Evolutionary conservation across 2,888 invertebrate species (phyloP).

Genomic region (Metellina segmentata): DNA sequence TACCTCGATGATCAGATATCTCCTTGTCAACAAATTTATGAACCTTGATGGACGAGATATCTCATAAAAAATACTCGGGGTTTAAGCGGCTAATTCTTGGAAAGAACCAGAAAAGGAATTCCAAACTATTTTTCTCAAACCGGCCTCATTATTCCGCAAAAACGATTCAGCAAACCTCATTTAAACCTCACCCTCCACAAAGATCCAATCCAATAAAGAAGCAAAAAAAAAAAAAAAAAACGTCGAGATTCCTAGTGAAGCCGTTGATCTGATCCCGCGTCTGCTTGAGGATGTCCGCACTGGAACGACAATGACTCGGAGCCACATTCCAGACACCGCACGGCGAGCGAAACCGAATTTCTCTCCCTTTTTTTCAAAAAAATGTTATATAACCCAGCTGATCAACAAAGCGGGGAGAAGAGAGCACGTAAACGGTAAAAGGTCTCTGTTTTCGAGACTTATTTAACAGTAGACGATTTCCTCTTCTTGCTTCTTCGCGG

Average conservation of each 20-base stretch:
- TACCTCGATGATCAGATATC: too few species aligned
- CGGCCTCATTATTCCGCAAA: too few species aligned
- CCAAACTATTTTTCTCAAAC: too few species aligned
- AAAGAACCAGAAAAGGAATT: too few species aligned
- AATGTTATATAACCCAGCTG: conserved; percentile 71
- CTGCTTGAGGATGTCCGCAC: conserved; percentile 35
- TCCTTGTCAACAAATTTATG: too few species aligned
- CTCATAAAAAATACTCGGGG: too few species aligned
- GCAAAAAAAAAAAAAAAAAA: conserved; percentile 29
- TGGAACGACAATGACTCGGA: conserved; percentile 47
- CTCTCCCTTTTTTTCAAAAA: conserved; percentile 17
- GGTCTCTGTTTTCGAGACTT: conserved; percentile 1
- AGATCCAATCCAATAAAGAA: conserved; percentile 7
- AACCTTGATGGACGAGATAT: too few species aligned
- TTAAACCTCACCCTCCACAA: background rate
- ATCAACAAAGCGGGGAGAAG: conserved; percentile 71
- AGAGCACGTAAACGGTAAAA: conserved; percentile 42
- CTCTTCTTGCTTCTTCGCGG: conserved; percentile 39
- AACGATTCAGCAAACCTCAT: too few species aligned
- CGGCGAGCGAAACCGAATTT: conserved; percentile 68
- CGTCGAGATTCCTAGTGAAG: conserved; percentile 9
- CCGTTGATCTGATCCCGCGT: conserved; percentile 49
- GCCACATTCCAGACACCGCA: conserved; percentile 43
- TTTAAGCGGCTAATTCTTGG: too few species aligned
- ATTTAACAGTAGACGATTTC: conserved; percentile 59